These are phyloP conservation scores for Cheumatopsyche charites DNA, from an alignment of 1,140 invertebrate genomes.

Conservation along the genomic window DNA sequence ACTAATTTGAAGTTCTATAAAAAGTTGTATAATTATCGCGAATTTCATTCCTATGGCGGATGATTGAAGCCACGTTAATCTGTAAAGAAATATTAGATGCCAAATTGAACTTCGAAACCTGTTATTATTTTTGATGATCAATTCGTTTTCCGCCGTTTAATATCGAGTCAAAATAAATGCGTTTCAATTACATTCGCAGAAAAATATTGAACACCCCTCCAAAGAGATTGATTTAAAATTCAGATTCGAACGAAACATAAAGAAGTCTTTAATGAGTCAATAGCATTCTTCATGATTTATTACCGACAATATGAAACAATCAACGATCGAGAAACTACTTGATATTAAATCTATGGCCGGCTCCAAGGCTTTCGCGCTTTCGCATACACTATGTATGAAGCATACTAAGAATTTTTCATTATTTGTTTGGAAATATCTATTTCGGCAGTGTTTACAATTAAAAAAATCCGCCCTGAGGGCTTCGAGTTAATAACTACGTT, in stretches of 20 bases:
- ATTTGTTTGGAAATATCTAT: constrained; percentile 27
- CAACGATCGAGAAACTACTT: no score
- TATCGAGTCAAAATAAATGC: not conserved
- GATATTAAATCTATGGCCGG: no score
- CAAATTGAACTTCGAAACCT: constrained; percentile 16
- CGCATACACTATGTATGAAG: no score
- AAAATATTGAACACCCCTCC: no score
- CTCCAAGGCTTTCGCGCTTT: no score
- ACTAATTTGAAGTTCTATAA: not conserved
- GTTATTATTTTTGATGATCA: constrained; percentile 20
- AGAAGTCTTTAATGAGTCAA: no score
- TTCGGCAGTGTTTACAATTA: constrained; percentile 25
- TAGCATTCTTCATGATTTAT: no score
- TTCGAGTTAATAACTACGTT: constrained; percentile 31
- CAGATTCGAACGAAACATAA: no score
- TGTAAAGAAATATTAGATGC: constrained; percentile 8
- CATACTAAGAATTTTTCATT: not conserved
- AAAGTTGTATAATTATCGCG: not conserved
- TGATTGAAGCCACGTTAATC: not conserved
- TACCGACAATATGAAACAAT: no score
- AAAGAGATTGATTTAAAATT: no score
- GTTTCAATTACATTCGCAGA: no score
- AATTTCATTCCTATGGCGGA: not conserved
- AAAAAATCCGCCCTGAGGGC: constrained; percentile 28
- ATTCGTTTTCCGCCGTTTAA: not conserved